Evolutionary conservation across 2,888 invertebrate genomes (phyloP), one percentile per base, ranked within the genome.

Genomic region (Petrolisthes cinctipes): DNA sequence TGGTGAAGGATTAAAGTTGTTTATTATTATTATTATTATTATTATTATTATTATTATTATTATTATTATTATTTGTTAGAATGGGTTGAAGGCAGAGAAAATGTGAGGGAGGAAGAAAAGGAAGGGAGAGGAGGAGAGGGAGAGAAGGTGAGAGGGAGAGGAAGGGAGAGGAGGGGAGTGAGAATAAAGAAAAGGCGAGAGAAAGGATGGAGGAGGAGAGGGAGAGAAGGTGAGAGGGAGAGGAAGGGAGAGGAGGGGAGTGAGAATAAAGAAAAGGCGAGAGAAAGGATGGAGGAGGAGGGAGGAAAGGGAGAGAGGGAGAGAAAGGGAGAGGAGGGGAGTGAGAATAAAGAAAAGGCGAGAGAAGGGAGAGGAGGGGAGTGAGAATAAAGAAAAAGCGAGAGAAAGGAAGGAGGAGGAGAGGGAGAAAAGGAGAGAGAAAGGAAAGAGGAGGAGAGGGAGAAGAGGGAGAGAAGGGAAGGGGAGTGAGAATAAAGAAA

Each of bases 1-100:
- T 37, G 37, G 37, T 37, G 37, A 37, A 37, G 37, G 20, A 20
- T 71, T 54, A 53, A 82, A 54, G n/a, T 53, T 76, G 57, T 37
- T 37, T 37, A 37, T 37, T 37, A 37, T 37, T 37, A 37, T 37
- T 37, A 37, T 37, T 37, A 37, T 37, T 37, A 84, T 84, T 84
- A 66, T 84, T 66, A 75, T 37, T 56, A 57, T 75, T 75, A 83
- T 83, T 83, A 57, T 83, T 56, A 53, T 56, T 14, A 66, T 84
- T 84, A 84, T 84, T 84, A 66, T 84, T 66, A 85, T 68, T 5
- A 11, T 51, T 51, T 4, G 7, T 5, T 76, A 14, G 5, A 14
- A 76, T 11, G 37, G 76, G 14, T 20, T 4, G 37, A 51, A 11
- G 76, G 76, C 57, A 6, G 2, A 7, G 4, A 56, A 80, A 1